These are phyloP conservation scores for Paracanthobrama guichenoti DNA, from an alignment of 2,113 vertebrate genomes.

Conservation along the genomic window DNA sequence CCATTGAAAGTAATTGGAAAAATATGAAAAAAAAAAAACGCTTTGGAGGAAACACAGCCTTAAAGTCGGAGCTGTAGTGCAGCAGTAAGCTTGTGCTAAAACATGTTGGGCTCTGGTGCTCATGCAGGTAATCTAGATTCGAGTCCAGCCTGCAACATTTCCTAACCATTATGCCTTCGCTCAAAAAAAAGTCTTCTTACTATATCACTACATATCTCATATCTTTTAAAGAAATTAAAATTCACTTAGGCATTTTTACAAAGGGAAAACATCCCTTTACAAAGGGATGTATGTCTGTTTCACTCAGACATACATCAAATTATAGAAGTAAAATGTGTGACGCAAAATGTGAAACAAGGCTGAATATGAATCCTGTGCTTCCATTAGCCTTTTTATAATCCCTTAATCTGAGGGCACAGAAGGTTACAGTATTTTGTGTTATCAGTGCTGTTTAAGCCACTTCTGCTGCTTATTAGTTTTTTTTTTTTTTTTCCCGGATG, in stretches of 20 bases:
- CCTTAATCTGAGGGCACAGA: constrained; percentile 12
- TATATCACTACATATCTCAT: not conserved
- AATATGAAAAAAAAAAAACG: too few relatives aligned
- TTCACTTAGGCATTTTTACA: not conserved
- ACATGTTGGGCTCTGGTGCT: not conserved
- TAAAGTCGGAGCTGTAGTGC: too few relatives aligned
- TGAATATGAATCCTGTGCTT: not conserved
- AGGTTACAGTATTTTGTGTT: not conserved
- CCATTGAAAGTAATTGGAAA: too few relatives aligned
- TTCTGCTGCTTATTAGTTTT: not conserved
- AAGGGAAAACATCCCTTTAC: too few relatives aligned
- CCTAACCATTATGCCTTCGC: not conserved
- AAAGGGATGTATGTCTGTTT: too few relatives aligned
- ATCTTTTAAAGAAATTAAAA: not conserved
- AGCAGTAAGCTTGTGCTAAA: too few relatives aligned
- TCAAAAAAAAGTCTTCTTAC: not conserved
- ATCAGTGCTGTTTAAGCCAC: not conserved
- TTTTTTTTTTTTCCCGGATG: not conserved
- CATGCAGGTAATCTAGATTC: not conserved
- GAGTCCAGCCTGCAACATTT: not conserved
- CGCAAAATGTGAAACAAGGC: not conserved
- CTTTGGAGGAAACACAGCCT: too few relatives aligned
- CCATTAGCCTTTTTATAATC: constrained; percentile 18
- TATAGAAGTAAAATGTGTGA: not conserved
- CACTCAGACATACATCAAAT: not conserved